A percentile compares a stretch with the other conserved stretches of the same genome.
These are phyloP conservation scores for Lacerta agilis DNA, from an alignment of 2,797 vertebrate genomes.

Conservation along the genomic window DNA sequence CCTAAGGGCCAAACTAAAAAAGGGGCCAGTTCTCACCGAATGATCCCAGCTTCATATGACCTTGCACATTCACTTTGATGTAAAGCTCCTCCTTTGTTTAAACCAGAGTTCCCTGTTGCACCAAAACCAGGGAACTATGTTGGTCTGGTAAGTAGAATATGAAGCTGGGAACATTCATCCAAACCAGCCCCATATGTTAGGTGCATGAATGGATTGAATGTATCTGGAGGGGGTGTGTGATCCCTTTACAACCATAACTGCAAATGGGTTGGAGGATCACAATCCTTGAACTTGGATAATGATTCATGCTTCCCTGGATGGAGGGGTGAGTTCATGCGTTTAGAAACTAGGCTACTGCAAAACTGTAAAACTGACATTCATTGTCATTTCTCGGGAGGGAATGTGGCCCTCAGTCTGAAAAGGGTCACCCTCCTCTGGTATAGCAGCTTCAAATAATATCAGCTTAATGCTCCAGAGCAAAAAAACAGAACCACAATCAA, in stretches of 20 bases:
- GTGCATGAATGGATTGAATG: neutral
- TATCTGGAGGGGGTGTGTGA: neutral
- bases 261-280: no score
- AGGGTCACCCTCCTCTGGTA: neutral
- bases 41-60: neutral
- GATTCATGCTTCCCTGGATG: no score
- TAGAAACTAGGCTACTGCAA: no score
- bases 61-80: neutral
- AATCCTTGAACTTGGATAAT: no score
- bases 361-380: no score
- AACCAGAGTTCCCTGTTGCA: neutral
- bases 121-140: neutral
- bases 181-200: neutral
- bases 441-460: neutral
- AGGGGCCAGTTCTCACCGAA: neutral
- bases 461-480: neutral
- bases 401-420: no score
- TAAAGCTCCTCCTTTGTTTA: neutral
- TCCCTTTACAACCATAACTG: no score
- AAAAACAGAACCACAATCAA: neutral
- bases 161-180: neutral
- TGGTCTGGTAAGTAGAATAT: neutral
- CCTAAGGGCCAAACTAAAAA: neutral
- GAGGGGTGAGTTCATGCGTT: no score
- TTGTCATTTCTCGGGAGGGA: no score